These are phyloP conservation scores for Plemyria rubiginata DNA, from an alignment of 2,888 invertebrate genomes.

Conservation along the genomic window DNA sequence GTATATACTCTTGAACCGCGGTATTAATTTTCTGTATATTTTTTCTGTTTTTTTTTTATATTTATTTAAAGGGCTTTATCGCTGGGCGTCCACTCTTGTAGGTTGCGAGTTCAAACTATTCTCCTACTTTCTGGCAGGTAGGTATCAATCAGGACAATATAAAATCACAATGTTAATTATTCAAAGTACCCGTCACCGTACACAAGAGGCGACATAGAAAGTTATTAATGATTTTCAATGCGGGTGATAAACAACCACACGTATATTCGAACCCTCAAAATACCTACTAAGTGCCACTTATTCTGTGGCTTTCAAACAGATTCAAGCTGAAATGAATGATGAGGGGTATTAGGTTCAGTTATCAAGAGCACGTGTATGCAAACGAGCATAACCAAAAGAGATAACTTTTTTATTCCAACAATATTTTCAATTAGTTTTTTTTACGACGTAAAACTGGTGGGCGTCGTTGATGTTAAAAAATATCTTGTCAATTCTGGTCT, in stretches of 20 bases:
- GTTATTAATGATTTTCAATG: conserved; percentile 27
- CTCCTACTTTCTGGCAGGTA: too few relatives aligned
- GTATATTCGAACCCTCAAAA: conserved; percentile 8
- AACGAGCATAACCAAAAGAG: conserved; percentile 1
- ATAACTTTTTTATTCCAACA: not conserved
- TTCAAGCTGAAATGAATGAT: conserved; percentile 16
- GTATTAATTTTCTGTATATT: too few relatives aligned
- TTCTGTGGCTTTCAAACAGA: conserved; percentile 10
- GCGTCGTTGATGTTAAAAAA: not conserved
- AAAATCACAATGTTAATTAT: conserved; percentile 4
- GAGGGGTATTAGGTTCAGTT: conserved; percentile 7
- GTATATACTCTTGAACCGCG: too few relatives aligned
- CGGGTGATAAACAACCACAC: conserved; percentile 12
- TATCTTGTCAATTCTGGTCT: too few relatives aligned
- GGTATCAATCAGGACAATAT: too few relatives aligned
- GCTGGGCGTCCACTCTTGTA: too few relatives aligned
- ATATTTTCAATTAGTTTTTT: not conserved
- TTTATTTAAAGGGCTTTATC: too few relatives aligned
- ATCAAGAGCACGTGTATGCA: conserved; percentile 2
- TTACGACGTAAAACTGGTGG: too few relatives aligned
- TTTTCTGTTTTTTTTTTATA: too few relatives aligned
- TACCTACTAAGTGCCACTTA: conserved; percentile 4
- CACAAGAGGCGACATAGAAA: conserved; percentile 13
- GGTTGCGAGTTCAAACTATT: too few relatives aligned
- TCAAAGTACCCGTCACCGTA: not conserved